Percentiles rank a stretch among this genome's conserved stretches.
phyloP scores from a whole-genome alignment of 2,888 invertebrate genomes.

The Pseudoips prasinana region DNA sequence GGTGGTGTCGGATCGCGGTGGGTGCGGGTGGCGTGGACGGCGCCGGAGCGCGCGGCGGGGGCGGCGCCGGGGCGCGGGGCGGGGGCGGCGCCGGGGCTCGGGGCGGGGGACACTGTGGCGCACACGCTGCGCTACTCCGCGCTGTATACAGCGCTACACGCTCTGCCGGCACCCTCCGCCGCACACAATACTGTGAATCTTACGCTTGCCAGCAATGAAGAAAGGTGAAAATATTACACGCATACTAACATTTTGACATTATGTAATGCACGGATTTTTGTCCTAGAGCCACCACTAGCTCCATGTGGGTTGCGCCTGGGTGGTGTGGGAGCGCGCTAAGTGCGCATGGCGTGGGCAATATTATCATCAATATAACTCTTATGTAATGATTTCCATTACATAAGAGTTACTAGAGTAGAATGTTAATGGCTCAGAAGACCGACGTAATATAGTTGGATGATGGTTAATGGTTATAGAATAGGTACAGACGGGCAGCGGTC shows the following conservation, averaged over 20 bases:
- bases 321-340: too few species aligned
- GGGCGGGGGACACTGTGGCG: constrained; percentile 81
- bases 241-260: too few species aligned
- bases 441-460: neutral
- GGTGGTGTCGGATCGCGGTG: constrained; percentile 83
- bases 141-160: constrained; percentile 44
- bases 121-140: constrained; percentile 40
- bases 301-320: too few species aligned
- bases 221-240: constrained; percentile 25
- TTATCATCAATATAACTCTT: too few species aligned
- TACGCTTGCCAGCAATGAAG: constrained; percentile 36
- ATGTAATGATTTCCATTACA: too few species aligned
- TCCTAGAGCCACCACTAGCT: too few species aligned
- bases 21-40: constrained; percentile 81
- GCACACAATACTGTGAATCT: constrained; percentile 43
- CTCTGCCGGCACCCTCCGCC: constrained; percentile 36
- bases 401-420: too few species aligned
- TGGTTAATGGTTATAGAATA: constrained; percentile 24
- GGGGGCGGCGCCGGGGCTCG: constrained; percentile 59
- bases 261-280: too few species aligned
- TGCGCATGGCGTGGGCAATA: too few species aligned
- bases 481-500: constrained; percentile 35
- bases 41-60: constrained; percentile 51
- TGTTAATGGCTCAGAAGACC: neutral
- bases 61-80: constrained; percentile 81